Conservation (phyloP, 2,797 vertebrate genomes). For the Mormyrus hasselquistii region DNA sequence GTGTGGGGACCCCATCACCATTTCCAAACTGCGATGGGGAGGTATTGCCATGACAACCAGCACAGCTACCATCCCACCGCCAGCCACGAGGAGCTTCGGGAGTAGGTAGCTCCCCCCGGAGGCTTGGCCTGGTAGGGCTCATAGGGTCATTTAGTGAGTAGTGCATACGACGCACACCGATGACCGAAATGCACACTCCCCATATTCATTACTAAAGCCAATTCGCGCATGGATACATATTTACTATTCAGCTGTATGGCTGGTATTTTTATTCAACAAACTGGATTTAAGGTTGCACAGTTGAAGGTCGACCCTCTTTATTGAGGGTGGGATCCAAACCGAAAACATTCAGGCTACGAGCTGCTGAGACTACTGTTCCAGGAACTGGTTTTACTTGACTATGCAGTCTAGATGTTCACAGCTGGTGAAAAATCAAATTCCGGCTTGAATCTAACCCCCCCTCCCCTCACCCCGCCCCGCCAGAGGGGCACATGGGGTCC, state of each 20-base stretch:
- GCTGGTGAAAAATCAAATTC: not conserved
- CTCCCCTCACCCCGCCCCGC: not conserved
- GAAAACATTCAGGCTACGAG: not conserved
- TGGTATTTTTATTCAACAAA: not conserved
- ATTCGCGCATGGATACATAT: not conserved
- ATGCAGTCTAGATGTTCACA: not conserved
- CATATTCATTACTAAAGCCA: not conserved
- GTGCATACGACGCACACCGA: not conserved
- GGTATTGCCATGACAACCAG: slow-evolving; percentile 7
- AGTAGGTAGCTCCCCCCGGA: not conserved
- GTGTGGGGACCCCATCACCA: not conserved
- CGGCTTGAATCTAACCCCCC: not conserved
- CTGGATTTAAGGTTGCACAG: not conserved
- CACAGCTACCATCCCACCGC: not conserved
- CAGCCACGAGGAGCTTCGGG: not conserved
- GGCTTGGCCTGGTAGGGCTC: not conserved
- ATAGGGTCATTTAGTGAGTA: not conserved
- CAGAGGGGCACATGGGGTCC: not conserved
- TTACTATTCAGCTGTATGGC: not conserved
- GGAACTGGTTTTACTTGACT: not conserved
- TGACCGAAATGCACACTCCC: not conserved
- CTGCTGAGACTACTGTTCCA: not conserved
- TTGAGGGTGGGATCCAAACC: not conserved
- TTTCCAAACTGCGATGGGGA: not conserved
- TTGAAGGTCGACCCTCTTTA: not conserved